Base-by-base conservation (phyloP, 2,888 invertebrate genomes). In the Resseliella maxima region DNA sequence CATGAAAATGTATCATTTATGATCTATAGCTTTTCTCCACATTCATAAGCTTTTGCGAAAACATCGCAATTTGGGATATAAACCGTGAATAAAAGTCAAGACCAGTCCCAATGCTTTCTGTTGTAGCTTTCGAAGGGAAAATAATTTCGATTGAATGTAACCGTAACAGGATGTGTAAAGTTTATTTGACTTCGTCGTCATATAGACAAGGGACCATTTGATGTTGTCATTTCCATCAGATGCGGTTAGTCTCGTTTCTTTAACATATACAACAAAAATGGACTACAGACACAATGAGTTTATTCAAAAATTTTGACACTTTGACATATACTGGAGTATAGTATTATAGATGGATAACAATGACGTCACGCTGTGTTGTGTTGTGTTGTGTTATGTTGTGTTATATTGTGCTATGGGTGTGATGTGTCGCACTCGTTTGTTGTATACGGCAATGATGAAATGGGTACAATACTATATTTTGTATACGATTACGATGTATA, bases 381-480 rank as follows among this genome's bases (percentile, higher is more conserved):
- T n/a, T n/a, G n/a, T n/a, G n/a, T n/a, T n/a, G n/a, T n/a, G n/a
- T n/a, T n/a, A n/a, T n/a, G n/a, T n/a, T n/a, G n/a, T n/a, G n/a
- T n/a, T n/a, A 72, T 59, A 24, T 59, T 18, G 10, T 24, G 59
- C 59, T 24, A 24, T 59, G 24, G n/a, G 59, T 3, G 31, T 72
- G 18, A n/a, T n/a, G n/a, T n/a, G n/a, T n/a, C n/a, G n/a, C n/a
- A n/a, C n/a, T n/a, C n/a, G n/a, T n/a, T n/a, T n/a, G n/a, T n/a
- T n/a, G n/a, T n/a, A n/a, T n/a, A n/a, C n/a, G n/a, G n/a, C n/a
- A n/a, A n/a, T n/a, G n/a, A n/a, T 21, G 15, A 31, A 72, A 72
- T 72, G 72, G 72, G 72, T 35, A 72, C 72, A 72, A 1, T 72
- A 27, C 72, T 12, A 2, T 72, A 72, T 72, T 72, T 72, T 72